Evolutionary conservation across 35 echinoderm and acorn worm genomes (phyloP), one percentile per base, ranked within the genome.

Genomic region (Holothuria glaberrima): DNA sequence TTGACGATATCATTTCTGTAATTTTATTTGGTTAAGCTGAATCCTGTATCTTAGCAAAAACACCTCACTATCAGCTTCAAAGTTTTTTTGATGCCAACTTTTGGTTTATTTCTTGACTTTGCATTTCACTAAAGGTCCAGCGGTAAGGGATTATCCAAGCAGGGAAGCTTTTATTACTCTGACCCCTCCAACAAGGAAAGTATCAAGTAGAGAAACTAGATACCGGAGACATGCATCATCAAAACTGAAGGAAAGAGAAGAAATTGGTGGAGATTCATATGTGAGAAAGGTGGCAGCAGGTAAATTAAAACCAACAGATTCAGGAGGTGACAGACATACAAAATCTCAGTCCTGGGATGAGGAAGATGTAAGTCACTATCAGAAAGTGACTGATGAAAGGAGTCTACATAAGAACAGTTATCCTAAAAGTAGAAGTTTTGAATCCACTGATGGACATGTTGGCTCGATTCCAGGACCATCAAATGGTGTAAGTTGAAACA

Each of bases 361-460:
- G 44, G 74, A 78, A 21, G 41, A 78, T 28, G 7, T 78, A 10
- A 48, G 33, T 48, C 74, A 48, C 20, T 78, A 21, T n/a, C 38
- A 78, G 26, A 78, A 35, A 78, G 20, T 33, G 27, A 33, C 74
- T 50, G 74, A 28, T 25, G 74, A 78, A 12, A 50, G 74, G 41
- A 78, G 38, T 78, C 74, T 78, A 25, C 74, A 78, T 28, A 78
- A 50, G 21, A 28, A 78, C 2, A 48, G 18, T 48, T 28, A 50
- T 26, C 74, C 29, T 24, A 78, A 78, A 52, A 78, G 74, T 48
- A 21, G 41, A 78, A 78, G 74, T 48, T 48, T 78, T 78, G 74
- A 78, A 48, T 25, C 5, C 0, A 54, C 10, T 9, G 16, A 69
- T 69, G 26, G 66, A 30, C 10, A 12, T 21, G 81, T 32, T 21